A percentile compares a stretch with the other conserved stretches of the same genome.
Evolutionary conservation across 2,797 vertebrate genomes (phyloP).

Genomic region (Sebastes iracundus): DNA sequence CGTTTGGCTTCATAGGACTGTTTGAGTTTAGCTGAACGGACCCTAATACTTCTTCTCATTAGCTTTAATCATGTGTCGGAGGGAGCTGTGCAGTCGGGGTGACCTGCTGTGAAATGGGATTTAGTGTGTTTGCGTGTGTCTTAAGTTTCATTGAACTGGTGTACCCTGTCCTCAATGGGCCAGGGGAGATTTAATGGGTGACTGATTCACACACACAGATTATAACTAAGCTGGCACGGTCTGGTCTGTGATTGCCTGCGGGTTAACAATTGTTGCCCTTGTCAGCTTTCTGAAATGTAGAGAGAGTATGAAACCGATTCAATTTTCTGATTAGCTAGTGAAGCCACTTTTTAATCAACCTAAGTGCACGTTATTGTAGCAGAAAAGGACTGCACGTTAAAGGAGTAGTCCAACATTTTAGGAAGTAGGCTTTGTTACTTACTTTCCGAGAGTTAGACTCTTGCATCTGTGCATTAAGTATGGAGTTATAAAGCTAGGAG

Average conservation of each 20-base stretch:
- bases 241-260: neutral
- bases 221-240: conserved; percentile 6
- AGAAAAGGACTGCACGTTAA: neutral
- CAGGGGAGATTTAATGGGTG: conserved; percentile 40
- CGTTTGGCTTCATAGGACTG: neutral
- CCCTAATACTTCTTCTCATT: conserved; percentile 39
- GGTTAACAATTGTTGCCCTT: conserved; percentile 18
- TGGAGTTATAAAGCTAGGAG: neutral
- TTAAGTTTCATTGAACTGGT: conserved; percentile 4
- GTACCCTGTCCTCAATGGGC: neutral
- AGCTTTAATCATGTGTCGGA: conserved; percentile 40
- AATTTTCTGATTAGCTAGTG: neutral
- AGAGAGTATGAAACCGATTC: neutral
- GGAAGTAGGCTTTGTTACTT: neutral
- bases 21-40: conserved; percentile 22
- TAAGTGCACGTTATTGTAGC: neutral
- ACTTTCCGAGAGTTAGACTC: neutral
- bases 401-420: neutral
- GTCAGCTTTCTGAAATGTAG: conserved; percentile 17
- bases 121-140: neutral
- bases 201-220: conserved; percentile 29
- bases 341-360: neutral
- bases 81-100: conserved; percentile 12
- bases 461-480: neutral
- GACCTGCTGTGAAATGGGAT: conserved; percentile 66